These are phyloP conservation scores for Maccullochella peelii DNA, from an alignment of 2,113 vertebrate genomes.

Conservation along the genomic window DNA sequence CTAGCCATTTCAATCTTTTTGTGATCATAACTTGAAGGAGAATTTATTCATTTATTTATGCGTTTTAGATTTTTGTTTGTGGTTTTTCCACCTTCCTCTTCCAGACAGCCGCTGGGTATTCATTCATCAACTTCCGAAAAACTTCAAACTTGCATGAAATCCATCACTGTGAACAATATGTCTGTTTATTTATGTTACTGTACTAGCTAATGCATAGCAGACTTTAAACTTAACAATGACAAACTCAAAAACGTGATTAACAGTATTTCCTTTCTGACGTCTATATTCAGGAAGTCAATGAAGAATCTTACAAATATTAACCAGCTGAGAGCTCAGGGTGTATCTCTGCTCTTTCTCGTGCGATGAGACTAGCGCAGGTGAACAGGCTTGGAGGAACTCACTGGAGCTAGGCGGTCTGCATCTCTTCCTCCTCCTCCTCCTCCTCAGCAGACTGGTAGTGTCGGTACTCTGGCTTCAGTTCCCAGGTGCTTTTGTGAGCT, in stretches of 20 bases:
- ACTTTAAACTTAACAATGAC: background rate
- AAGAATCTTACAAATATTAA: background rate
- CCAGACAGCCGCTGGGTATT: background rate
- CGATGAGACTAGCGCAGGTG: background rate
- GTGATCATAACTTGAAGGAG: background rate
- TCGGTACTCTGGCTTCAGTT: conserved; percentile 95
- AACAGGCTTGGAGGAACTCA: background rate
- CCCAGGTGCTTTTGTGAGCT: conserved; percentile 97
- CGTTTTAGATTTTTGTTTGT: background rate
- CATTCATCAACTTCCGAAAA: background rate
- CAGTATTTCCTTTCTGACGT: background rate
- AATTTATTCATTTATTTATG: no score
- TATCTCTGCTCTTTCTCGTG: background rate
- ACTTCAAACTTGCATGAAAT: background rate
- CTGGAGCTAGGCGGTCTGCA: conserved; percentile 82
- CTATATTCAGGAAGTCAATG: background rate
- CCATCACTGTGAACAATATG: background rate
- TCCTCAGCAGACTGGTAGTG: conserved; percentile 92
- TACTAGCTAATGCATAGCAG: background rate
- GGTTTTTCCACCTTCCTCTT: background rate
- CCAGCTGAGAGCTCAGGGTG: background rate
- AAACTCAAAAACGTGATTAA: conserved; percentile 8
- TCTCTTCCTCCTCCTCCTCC: conserved; percentile 74
- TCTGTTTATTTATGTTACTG: background rate
- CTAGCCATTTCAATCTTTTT: background rate